phyloP scores from a whole-genome alignment of 2,888 invertebrate genomes.

The Yponomeuta malinellus region DNA sequence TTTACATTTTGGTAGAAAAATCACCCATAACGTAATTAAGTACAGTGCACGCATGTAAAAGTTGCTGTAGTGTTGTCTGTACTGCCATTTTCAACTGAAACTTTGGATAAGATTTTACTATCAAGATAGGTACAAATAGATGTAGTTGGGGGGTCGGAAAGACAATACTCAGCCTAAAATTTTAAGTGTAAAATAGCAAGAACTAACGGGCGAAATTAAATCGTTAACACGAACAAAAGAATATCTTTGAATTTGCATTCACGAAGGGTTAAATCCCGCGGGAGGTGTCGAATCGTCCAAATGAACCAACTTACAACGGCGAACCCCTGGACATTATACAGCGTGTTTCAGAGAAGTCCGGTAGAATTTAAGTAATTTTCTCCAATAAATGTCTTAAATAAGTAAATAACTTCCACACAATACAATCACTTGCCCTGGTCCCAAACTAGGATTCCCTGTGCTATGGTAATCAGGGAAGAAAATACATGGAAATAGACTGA shows the following conservation, averaged over 20 bases:
- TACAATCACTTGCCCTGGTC: too few species aligned
- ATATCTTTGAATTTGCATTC: constrained; percentile 15
- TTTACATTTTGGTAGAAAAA: too few species aligned
- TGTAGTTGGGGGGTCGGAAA: not conserved
- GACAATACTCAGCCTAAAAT: not conserved
- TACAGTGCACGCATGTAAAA: too few species aligned
- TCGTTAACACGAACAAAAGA: constrained; percentile 8
- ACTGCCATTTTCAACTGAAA: too few species aligned
- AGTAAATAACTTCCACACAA: too few species aligned
- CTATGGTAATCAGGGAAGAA: too few species aligned
- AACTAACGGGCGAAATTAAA: not conserved
- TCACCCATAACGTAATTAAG: too few species aligned
- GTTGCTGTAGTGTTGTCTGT: too few species aligned
- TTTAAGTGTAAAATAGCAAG: not conserved
- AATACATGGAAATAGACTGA: too few species aligned
- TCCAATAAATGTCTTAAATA: not conserved
- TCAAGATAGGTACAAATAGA: too few species aligned
- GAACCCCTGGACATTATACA: not conserved
- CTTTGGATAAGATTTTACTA: too few species aligned
- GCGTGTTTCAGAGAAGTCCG: not conserved
- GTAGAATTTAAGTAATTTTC: not conserved
- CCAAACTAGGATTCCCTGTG: too few species aligned
- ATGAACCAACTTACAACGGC: constrained; percentile 65
- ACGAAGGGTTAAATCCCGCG: constrained; percentile 58
- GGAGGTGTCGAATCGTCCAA: constrained; percentile 70